Percentiles rank a stretch among this genome's conserved stretches.
These are phyloP conservation scores for Serrognathus titanus DNA, from an alignment of 2,888 invertebrate species.

Conservation along the genomic window DNA sequence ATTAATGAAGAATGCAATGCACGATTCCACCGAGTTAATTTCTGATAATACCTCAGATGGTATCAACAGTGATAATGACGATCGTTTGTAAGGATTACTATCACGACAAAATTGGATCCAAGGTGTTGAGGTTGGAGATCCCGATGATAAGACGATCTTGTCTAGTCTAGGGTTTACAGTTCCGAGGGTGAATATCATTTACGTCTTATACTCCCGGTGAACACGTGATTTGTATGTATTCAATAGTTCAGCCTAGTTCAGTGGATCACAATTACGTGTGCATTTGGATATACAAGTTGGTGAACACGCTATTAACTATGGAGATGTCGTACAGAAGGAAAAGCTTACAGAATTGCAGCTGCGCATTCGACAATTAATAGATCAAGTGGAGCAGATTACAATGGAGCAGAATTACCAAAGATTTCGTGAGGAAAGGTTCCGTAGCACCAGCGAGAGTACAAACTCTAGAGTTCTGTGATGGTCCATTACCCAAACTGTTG, in stretches of 20 bases:
- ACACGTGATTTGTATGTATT: constrained; percentile 97
- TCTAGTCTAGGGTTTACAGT: constrained; percentile 92
- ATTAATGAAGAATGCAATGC: too few species aligned
- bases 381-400: constrained; percentile 99
- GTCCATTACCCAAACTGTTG: constrained; percentile 88
- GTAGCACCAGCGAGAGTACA: constrained; percentile 97
- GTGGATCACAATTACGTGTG: constrained; percentile 89
- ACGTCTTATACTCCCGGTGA: constrained; percentile 97
- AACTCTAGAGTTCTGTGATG: constrained; percentile 95
- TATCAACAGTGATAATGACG: too few species aligned
- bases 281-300: constrained; percentile 99
- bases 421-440: constrained; percentile 95
- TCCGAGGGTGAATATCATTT: constrained; percentile 95
- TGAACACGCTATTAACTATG: constrained; percentile 97
- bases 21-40: too few species aligned
- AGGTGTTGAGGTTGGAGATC: constrained; percentile 93
- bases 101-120: too few species aligned
- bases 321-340: constrained; percentile 95
- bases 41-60: too few species aligned
- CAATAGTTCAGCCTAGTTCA: constrained; percentile 97
- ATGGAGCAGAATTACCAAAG: constrained; percentile 99
- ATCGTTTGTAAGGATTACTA: too few species aligned
- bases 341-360: constrained; percentile 94
- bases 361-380: constrained; percentile 88
- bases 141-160: constrained; percentile 89